A percentile compares a stretch with the other conserved stretches of the same genome.
These are phyloP conservation scores for Buathra laborator DNA, from an alignment of 2,888 invertebrate genomes.

Conservation along the genomic window DNA sequence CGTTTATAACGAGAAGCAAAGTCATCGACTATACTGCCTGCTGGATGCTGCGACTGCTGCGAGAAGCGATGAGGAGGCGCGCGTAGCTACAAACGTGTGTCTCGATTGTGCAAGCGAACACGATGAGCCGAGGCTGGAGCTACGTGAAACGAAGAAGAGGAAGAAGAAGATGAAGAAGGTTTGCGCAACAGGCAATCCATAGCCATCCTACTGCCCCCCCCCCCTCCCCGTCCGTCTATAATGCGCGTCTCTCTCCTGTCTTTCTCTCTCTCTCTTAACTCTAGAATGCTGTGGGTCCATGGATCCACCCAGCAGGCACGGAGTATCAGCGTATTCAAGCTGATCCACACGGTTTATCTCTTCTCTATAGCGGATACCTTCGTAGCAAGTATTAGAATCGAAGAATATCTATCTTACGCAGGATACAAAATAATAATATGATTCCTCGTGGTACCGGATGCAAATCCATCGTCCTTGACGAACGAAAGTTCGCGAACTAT, in stretches of 20 bases:
- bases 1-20: conserved; percentile 43
- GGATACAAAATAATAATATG: no score
- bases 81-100: conserved; percentile 32
- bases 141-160: conserved; percentile 41
- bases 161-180: conserved; percentile 58
- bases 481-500: no score
- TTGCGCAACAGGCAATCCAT: conserved; percentile 65
- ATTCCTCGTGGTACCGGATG: not conserved
- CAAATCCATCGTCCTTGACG: not conserved
- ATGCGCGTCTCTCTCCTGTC: conserved; percentile 20
- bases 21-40: conserved; percentile 27
- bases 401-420: not conserved
- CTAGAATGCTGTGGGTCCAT: conserved; percentile 38
- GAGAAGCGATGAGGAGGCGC: conserved; percentile 39
- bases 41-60: conserved; percentile 38
- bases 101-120: conserved; percentile 62
- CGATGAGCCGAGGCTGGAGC: conserved; percentile 38
- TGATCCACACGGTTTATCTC: conserved; percentile 12
- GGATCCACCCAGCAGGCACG: conserved; percentile 24
- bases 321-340: conserved; percentile 9
- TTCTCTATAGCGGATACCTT: not conserved
- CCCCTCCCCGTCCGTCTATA: conserved; percentile 44
- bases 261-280: conserved; percentile 32
- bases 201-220: conserved; percentile 44
- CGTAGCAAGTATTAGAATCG: not conserved